Conservation (phyloP, 2,113 vertebrate genomes). For the Oryctolagus cuniculus region DNA sequence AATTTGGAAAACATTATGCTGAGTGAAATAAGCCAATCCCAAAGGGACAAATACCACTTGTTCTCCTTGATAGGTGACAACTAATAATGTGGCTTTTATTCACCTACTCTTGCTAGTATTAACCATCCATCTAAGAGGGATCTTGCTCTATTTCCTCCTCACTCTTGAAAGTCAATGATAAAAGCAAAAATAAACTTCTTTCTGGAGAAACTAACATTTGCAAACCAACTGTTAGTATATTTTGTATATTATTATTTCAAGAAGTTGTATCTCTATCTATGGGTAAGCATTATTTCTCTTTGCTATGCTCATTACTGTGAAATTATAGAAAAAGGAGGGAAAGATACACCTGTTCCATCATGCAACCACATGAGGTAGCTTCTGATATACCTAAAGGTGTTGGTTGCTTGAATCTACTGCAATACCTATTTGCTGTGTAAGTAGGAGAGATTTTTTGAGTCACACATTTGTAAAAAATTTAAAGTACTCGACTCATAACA, state of each 20-base stretch:
- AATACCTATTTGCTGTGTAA: not conserved
- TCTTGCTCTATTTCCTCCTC: not conserved
- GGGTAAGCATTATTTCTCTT: not conserved
- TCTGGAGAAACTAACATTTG: not conserved
- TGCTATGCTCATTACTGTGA: not conserved
- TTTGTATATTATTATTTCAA: not conserved
- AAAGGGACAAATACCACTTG: no score
- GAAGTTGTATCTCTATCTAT: not conserved
- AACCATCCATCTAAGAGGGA: not conserved
- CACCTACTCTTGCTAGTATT: slow-evolving; percentile 4
- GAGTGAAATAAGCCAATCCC: no score
- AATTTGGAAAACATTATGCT: no score
- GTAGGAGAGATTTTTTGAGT: not conserved
- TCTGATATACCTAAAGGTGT: not conserved
- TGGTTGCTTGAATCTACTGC: not conserved
- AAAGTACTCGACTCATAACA: not conserved
- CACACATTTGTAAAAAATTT: not conserved
- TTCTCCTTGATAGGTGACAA: no score
- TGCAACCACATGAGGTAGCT: not conserved
- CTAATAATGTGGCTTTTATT: slow-evolving; percentile 35
- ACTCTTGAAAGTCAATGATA: not conserved
- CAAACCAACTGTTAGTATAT: not conserved
- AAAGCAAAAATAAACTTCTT: not conserved
- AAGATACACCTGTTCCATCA: not conserved
- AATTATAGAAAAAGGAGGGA: not conserved